A percentile compares a stretch with the other conserved stretches of the same genome.
phyloP scores from a whole-genome alignment of 1,140 invertebrate species.

The Musca domestica region DNA sequence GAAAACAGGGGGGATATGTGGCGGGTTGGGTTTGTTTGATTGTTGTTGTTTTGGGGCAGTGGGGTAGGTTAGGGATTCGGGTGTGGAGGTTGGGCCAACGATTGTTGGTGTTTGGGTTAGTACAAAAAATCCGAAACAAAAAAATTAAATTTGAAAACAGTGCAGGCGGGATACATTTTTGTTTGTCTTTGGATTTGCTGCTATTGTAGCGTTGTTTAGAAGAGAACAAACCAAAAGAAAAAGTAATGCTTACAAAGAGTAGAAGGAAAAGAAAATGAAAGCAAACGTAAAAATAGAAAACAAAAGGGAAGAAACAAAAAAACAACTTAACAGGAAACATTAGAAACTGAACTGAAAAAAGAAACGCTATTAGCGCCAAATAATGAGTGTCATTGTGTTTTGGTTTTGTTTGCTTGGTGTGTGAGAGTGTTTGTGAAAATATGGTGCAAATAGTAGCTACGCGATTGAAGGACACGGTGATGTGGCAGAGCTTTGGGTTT shows the following conservation, averaged over 20 bases:
- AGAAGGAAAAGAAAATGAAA: constrained; percentile 20
- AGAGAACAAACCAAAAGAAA: neutral
- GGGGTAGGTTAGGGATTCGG: neutral
- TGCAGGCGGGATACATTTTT: constrained; percentile 29
- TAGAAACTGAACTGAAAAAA: constrained; percentile 16
- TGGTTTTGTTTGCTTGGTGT: no score
- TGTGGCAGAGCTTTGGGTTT: no score
- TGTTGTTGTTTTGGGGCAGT: constrained; percentile 54
- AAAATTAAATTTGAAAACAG: constrained; percentile 26
- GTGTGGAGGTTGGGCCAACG: neutral
- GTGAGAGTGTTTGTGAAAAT: no score
- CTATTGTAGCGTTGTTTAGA: constrained; percentile 22
- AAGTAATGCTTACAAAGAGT: constrained; percentile 26
- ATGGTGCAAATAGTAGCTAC: no score
- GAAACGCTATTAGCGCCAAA: constrained; percentile 7
- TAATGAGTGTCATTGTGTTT: neutral
- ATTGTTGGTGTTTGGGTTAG: neutral
- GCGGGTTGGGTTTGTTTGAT: constrained; percentile 63
- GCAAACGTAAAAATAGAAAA: constrained; percentile 16
- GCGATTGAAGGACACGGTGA: no score
- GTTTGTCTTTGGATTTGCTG: constrained; percentile 33
- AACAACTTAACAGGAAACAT: constrained; percentile 16
- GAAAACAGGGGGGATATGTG: constrained; percentile 55
- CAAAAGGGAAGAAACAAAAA: constrained; percentile 4
- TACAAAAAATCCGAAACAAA: neutral